Evolutionary conservation across 2,797 vertebrate species (phyloP).

Genomic region (Sebastes diploproa): DNA sequence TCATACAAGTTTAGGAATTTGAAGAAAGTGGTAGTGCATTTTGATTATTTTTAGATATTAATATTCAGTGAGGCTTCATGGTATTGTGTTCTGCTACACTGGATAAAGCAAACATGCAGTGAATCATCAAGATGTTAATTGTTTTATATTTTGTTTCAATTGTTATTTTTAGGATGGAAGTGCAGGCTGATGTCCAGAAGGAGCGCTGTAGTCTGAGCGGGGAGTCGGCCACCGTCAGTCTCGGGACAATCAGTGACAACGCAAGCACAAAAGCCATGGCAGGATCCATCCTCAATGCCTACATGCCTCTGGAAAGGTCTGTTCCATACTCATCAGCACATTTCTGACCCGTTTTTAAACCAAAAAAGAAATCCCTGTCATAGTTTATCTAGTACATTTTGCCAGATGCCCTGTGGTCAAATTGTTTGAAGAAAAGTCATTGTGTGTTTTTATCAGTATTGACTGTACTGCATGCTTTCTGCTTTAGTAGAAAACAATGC

Average conservation of each 20-base stretch:
- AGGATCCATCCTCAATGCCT: constrained; percentile 95
- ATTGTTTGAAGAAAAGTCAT: not conserved
- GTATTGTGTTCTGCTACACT: not conserved
- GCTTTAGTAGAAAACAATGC: not conserved
- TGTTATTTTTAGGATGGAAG: constrained; percentile 87
- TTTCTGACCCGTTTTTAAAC: not conserved
- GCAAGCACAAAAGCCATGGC: constrained; percentile 99
- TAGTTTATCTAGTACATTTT: not conserved
- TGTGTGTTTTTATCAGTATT: not conserved
- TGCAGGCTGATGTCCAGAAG: constrained; percentile 98
- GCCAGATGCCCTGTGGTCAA: not conserved
- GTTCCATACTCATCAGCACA: not conserved
- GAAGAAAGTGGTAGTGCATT: not conserved
- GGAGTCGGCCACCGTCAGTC: constrained; percentile 95
- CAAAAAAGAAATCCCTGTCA: not conserved
- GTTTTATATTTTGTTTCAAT: not conserved
- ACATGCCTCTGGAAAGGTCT: constrained; percentile 95
- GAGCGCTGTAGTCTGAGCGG: constrained; percentile 96
- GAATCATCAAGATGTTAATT: not conserved
- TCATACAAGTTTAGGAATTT: not conserved
- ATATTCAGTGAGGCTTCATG: not conserved
- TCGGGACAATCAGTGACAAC: constrained; percentile 96
- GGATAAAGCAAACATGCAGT: not conserved
- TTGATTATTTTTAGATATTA: not conserved
- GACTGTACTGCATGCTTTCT: not conserved